A percentile compares a stretch with the other conserved stretches of the same genome.
These are phyloP conservation scores for Ricordea florida DNA, from an alignment of 92 coral and sea anemone species.

Conservation along the genomic window DNA sequence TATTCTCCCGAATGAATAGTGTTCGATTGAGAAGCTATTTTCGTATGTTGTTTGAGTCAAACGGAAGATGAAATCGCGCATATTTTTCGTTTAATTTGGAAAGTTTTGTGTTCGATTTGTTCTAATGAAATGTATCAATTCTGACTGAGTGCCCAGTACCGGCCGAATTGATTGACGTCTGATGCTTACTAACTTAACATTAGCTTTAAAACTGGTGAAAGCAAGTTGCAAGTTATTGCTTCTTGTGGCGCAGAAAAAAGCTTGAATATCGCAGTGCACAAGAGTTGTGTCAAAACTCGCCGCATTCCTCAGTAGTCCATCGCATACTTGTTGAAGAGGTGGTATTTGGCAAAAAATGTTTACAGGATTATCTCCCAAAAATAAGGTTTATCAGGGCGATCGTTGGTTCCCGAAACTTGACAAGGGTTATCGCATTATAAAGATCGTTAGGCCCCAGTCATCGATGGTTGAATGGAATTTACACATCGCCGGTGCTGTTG, in stretches of 20 bases:
- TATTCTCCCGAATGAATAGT: slow-evolving; percentile 12
- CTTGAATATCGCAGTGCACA: slow-evolving; percentile 17
- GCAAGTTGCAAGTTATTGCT: slow-evolving; percentile 7
- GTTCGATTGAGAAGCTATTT: slow-evolving; percentile 1
- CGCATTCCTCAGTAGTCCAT: slow-evolving; percentile 28
- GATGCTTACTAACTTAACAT: slow-evolving; percentile 16
- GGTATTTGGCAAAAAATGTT: background rate
- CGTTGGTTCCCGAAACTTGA: background rate
- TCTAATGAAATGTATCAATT: background rate
- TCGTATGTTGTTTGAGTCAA: background rate
- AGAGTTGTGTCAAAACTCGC: slow-evolving; percentile 6
- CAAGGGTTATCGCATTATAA: background rate
- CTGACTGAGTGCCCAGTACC: slow-evolving; percentile 21
- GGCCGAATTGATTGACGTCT: slow-evolving; percentile 27
- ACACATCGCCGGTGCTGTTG: too few relatives aligned
- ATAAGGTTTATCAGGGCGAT: background rate
- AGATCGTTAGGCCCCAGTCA: background rate
- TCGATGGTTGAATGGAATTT: background rate
- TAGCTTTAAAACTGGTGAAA: background rate
- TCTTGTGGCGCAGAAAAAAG: slow-evolving; percentile 11
- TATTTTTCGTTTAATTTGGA: background rate
- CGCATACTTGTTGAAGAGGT: too few relatives aligned
- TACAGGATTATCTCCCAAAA: background rate
- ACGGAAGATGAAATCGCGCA: background rate
- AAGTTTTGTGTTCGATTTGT: background rate